These are phyloP conservation scores for Psittacus erithacus DNA, from an alignment of 2,113 vertebrate genomes.

Conservation along the genomic window DNA sequence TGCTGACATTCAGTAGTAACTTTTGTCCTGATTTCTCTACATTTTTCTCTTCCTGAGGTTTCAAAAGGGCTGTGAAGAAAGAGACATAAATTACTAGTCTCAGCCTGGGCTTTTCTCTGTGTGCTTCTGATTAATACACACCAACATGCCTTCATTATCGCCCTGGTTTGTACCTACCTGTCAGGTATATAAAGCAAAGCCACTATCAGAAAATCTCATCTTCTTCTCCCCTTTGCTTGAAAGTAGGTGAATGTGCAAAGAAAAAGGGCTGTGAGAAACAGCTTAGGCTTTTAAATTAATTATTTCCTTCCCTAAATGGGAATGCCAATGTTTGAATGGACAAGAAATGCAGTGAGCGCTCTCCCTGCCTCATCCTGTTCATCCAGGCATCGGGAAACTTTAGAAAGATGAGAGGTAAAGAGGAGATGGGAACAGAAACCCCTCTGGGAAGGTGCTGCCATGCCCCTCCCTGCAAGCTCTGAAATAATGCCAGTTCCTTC, in stretches of 20 bases:
- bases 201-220: conserved; percentile 19
- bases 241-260: conserved; percentile 13
- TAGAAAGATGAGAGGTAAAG: not conserved
- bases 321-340: not conserved
- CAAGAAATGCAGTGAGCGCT: not conserved
- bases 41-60: not conserved
- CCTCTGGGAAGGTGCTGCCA: not conserved
- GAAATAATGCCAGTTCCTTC: not conserved
- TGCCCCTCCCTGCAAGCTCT: not conserved
- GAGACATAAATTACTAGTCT: conserved; percentile 33
- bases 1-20: not conserved
- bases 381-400: not conserved
- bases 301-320: not conserved
- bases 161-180: not conserved
- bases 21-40: not conserved
- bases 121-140: conserved; percentile 1
- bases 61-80: not conserved
- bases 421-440: not conserved
- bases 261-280: not conserved
- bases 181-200: not conserved
- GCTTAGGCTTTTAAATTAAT: not conserved
- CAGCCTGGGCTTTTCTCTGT: not conserved
- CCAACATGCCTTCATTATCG: conserved; percentile 18
- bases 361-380: not conserved
- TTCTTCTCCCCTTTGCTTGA: conserved; percentile 4